Evolutionary conservation across 2,113 vertebrate species (phyloP).

Genomic region (Scartelaos histophorus): DNA sequence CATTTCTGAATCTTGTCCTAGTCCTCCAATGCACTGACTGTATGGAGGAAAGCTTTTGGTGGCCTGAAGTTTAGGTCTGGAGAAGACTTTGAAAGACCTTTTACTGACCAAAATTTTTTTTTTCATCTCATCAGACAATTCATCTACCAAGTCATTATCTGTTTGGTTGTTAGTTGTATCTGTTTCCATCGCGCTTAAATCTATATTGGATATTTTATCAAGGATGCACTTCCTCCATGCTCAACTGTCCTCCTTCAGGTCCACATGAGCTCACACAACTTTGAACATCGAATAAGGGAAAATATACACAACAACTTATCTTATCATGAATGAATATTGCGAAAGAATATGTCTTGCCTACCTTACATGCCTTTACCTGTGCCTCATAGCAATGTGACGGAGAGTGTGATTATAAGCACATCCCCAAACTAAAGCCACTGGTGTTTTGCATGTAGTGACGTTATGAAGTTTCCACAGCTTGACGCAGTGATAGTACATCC

Average conservation of each 20-base stretch:
- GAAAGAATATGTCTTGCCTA: not conserved
- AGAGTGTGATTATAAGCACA: not conserved
- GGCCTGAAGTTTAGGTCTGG: slow-evolving; percentile 48
- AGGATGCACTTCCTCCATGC: slow-evolving; percentile 22
- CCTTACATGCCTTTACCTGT: slow-evolving; percentile 6
- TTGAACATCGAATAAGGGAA: slow-evolving; percentile 34
- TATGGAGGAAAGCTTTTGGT: slow-evolving; percentile 70
- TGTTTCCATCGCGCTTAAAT: slow-evolving; percentile 23
- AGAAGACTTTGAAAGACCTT: slow-evolving; percentile 6
- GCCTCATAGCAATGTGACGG: not conserved
- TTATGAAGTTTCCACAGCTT: slow-evolving; percentile 60
- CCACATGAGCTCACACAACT: slow-evolving; percentile 38
- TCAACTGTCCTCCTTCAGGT: not conserved
- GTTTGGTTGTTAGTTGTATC: slow-evolving; percentile 15
- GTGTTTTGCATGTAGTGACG: slow-evolving; percentile 72
- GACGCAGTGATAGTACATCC: slow-evolving; percentile 35
- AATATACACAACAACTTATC: not conserved
- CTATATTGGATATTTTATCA: slow-evolving; percentile 26
- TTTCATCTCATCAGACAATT: slow-evolving; percentile 19
- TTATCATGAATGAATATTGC: not conserved
- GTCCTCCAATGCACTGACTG: slow-evolving; percentile 59
- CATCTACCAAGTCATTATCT: slow-evolving; percentile 20
- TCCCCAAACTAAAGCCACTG: slow-evolving; percentile 6
- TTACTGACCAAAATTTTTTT: slow-evolving; percentile 22
- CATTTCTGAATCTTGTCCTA: slow-evolving; percentile 24